These are phyloP conservation scores for Lanius collurio DNA, from an alignment of 2,113 vertebrate genomes.

Conservation along the genomic window DNA sequence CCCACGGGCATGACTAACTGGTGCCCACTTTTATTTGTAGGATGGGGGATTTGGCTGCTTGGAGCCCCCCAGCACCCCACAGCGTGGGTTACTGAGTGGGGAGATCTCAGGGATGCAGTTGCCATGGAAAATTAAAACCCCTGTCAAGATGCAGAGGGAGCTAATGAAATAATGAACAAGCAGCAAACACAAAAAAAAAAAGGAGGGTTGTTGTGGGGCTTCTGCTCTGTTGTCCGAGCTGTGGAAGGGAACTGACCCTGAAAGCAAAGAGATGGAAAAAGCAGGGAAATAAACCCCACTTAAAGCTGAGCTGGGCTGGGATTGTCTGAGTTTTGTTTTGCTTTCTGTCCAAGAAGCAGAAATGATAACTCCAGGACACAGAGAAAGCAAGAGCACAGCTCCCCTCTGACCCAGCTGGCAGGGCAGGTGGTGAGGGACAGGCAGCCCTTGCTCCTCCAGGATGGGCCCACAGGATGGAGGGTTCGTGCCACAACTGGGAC, in stretches of 20 bases:
- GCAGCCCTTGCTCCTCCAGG: background rate
- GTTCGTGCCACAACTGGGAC: rapidly evolving
- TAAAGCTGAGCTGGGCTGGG: background rate
- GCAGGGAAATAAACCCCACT: background rate
- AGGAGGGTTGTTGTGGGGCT: background rate
- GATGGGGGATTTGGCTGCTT: background rate
- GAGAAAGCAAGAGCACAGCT: background rate
- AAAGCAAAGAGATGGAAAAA: background rate
- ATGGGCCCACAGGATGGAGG: rapidly evolving
- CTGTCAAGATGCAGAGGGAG: background rate
- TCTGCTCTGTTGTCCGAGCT: background rate
- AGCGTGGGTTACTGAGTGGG: background rate
- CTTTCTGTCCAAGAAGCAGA: background rate
- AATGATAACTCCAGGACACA: background rate
- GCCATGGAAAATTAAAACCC: background rate
- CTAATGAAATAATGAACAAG: background rate
- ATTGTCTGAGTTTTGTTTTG: background rate
- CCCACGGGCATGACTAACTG: background rate
- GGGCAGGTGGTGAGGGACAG: background rate
- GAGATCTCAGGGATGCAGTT: background rate
- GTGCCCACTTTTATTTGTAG: background rate
- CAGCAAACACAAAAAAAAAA: background rate
- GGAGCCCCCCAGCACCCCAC: background rate
- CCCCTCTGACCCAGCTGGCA: background rate
- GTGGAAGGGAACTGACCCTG: background rate